Evolutionary conservation across 2,888 invertebrate genomes (phyloP), one percentile per base, ranked within the genome.

Genomic region (Mesorhabditis spiculigera): DNA sequence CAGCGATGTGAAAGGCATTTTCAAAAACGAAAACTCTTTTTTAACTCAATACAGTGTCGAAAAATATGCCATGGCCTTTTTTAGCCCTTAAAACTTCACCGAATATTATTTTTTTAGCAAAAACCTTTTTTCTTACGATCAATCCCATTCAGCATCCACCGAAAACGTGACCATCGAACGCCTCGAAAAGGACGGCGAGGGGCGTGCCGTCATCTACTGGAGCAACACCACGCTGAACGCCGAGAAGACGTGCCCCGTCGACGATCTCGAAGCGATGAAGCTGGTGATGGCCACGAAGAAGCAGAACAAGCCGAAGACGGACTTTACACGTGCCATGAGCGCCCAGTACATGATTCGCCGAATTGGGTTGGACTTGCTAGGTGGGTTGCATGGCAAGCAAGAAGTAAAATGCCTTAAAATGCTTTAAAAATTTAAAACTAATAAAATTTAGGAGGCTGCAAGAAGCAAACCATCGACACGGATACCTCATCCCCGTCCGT

Each of bases 261-360:
- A 50, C 8, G 73, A 72, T 13, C 73, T 82, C 68, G 73, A 78
- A 63, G 72, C 72, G 3, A 79, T 81, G 73, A 71, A 71, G 16
- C 63, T 63, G 28, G 73, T 73, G 62, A 78, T 79, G 80, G 68
- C 74, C 68, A 73, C 73, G 58, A 78, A 77, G 66, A 71, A 75
- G 63, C 73, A 81, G 44, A 73, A 71, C 63, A 74, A 70, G 58
- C 75, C 79, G 63, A 78, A 75, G 67, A 68, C 76, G 41, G 75
- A 77, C 58, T 82, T 82, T 63, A 73, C 73, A 66, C 76, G 74
- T 63, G 69, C 72, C 2, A 82, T 82, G 82, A 79, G 81, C 43
- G 72, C 76, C 28, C 72, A 78, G 41, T 81, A 82, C 76, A 78
- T 81, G 66, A 77, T 82, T 58, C 69, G 75, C 6, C 73, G 74